Base-by-base conservation (phyloP, 1,140 invertebrate genomes). In the Medauroidea extradentata region DNA sequence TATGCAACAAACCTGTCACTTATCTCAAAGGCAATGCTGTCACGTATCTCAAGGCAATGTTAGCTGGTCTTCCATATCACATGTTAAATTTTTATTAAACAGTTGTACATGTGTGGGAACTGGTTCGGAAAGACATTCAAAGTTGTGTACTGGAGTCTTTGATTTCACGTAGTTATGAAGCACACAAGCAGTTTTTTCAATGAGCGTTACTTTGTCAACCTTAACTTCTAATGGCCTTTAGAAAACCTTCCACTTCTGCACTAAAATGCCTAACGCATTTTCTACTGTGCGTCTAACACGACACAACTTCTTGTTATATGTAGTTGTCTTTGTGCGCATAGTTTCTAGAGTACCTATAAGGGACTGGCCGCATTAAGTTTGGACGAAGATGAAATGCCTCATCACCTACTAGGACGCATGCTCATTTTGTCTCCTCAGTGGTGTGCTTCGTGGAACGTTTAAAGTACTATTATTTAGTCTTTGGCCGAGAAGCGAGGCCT, bases 231-330 rank as follows among this genome's bases (percentile, higher is more conserved):
- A 63, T 13, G 65, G 57, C 42, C 58, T 64, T 38, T 53, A 56
- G 56, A 73, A 71, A 38, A 73, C 60, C 11, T 11, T 34, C 29
- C 29, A 34, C 11, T 34, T 34, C 5, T 34, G 29, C 9, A 67
- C 61, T 44, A 76, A 59, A 38, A 74, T 73, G 14, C 69, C 70
- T 61, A 75, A 76, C n/a, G 69, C 65, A 63, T 72, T 75, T 54
- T 76, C 73, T 2, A 72, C 60, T 13, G 68, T 65, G 27, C 67
- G 53, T 44, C 71, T 63, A 43, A 68, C 69, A 53, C 71, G 63
- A 24, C 62, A 66, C 19, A 71, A 51, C 43, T 68, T 49, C 42
- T 68, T 65, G 59, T 72, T 71, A 55, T 66, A n/a, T n/a, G n/a
- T n/a, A 69, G 34, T 55, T 64, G 44, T 63, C 29, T 38, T 72